phyloP scores from a whole-genome alignment of 2,113 vertebrate species.

The Sylvietta virens region DNA sequence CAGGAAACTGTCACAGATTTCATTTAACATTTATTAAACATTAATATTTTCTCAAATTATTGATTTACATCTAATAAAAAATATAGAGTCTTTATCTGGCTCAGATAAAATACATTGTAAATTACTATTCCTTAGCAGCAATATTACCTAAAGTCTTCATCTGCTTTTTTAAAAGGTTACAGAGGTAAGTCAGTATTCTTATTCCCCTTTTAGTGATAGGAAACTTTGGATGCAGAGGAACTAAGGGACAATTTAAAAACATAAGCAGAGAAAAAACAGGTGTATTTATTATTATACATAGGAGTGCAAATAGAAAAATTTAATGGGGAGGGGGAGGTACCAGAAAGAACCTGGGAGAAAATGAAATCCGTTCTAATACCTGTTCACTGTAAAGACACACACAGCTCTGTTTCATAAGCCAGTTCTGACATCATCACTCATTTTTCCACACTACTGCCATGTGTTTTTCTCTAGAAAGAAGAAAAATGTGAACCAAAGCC shows the following conservation, averaged over 20 bases:
- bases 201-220: not conserved
- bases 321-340: not conserved
- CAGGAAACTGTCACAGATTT: not conserved
- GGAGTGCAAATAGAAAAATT: not conserved
- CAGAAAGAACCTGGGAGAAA: not conserved
- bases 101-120: not conserved
- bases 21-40: not conserved
- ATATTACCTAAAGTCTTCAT: not conserved
- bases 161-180: not conserved
- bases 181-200: not conserved
- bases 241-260: not conserved
- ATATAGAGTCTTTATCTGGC: not conserved
- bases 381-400: not conserved
- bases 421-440: not conserved
- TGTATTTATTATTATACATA: not conserved
- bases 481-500: not conserved
- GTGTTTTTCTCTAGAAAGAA: conserved; percentile 26
- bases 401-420: not conserved
- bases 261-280: not conserved
- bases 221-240: not conserved
- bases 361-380: not conserved
- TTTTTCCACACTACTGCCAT: not conserved
- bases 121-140: not conserved
- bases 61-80: not conserved
- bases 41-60: not conserved